These are phyloP conservation scores for Synanthedon tipuliformis DNA, from an alignment of 2,888 invertebrate species.

Conservation along the genomic window DNA sequence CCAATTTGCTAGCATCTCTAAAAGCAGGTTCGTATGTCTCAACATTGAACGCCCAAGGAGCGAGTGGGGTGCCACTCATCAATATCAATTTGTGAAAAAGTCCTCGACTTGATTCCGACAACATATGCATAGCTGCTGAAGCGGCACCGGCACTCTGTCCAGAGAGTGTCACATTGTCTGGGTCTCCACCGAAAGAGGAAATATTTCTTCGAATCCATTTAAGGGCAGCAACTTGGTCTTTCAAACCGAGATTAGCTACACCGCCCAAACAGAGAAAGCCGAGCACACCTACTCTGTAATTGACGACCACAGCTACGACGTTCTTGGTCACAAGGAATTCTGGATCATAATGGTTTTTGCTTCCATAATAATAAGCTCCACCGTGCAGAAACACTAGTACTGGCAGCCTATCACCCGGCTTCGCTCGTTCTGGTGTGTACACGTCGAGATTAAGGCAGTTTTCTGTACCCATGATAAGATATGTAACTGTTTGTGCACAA, in stretches of 20 bases:
- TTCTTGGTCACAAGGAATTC: constrained; percentile 49
- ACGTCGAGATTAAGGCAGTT: constrained; percentile 52
- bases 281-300: constrained; percentile 49
- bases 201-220: constrained; percentile 54
- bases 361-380: constrained; percentile 54
- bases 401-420: constrained; percentile 23
- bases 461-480: constrained; percentile 36
- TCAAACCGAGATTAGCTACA: constrained; percentile 48
- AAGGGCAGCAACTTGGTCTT: constrained; percentile 54
- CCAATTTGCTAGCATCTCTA: constrained; percentile 40
- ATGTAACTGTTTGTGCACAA: constrained; percentile 37
- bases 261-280: constrained; percentile 51
- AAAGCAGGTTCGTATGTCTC: constrained; percentile 30
- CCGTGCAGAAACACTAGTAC: constrained; percentile 56
- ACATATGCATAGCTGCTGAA: constrained; percentile 45
- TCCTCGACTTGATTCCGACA: constrained; percentile 38
- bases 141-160: constrained; percentile 57
- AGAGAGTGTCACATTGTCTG: constrained; percentile 51
- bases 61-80: constrained; percentile 43
- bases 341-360: constrained; percentile 51
- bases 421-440: constrained; percentile 28
- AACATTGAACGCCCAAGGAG: constrained; percentile 51
- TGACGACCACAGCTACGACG: constrained; percentile 39
- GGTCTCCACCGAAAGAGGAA: constrained; percentile 51
- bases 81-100: constrained; percentile 53